phyloP scores from a whole-genome alignment of 2,113 vertebrate genomes.

The Porphyrio hochstetteri region DNA sequence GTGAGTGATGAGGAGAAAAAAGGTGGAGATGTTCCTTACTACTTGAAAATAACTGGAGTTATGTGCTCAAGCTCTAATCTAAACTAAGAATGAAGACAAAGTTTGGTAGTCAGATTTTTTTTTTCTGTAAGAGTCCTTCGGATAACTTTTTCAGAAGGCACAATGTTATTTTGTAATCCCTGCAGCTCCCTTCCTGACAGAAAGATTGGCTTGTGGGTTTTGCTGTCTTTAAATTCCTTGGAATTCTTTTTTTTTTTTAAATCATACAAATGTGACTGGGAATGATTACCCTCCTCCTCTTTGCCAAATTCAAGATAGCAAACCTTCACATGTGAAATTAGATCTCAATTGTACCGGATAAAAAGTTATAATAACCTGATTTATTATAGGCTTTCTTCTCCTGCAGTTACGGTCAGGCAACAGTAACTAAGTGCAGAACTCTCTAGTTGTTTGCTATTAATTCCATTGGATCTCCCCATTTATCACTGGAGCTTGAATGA shows the following conservation, averaged over 20 bases:
- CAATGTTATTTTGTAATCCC: background rate
- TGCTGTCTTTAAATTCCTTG: background rate
- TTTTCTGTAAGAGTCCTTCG: background rate
- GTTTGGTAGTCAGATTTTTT: background rate
- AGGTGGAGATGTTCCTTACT: background rate
- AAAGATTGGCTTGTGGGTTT: background rate
- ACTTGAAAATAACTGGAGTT: background rate
- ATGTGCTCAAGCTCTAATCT: background rate
- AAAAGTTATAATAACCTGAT: background rate
- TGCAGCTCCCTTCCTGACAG: background rate
- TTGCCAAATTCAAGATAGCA: background rate
- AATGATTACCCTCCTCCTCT: background rate
- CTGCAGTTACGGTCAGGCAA: conserved; percentile 24
- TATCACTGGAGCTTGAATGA: background rate
- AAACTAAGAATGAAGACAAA: background rate
- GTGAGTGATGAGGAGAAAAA: background rate
- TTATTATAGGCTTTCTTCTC: conserved; percentile 11
- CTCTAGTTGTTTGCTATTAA: background rate
- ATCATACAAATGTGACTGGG: background rate
- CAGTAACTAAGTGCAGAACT: background rate
- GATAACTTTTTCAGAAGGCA: background rate
- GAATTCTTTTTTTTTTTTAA: background rate
- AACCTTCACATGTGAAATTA: conserved; percentile 3
- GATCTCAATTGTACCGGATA: conserved; percentile 7
- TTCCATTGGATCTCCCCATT: background rate